These are phyloP conservation scores for Andrena hattorfiana DNA, from an alignment of 2,888 invertebrate genomes.

Conservation along the genomic window DNA sequence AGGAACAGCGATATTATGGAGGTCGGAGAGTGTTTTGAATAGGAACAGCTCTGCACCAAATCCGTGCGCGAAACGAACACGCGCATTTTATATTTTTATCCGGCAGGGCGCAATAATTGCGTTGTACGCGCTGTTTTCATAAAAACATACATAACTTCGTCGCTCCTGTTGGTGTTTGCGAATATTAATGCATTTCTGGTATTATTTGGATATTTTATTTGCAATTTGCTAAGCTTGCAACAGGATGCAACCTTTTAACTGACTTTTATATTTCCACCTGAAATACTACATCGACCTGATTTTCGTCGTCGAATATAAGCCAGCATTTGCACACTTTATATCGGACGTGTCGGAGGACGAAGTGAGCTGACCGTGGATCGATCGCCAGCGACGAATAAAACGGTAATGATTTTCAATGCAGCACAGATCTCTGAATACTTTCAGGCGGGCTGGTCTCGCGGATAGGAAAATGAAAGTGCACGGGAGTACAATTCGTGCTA, in stretches of 20 bases:
- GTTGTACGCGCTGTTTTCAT: background rate
- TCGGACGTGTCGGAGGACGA: background rate
- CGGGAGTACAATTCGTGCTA: constrained; percentile 3
- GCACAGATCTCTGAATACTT: background rate
- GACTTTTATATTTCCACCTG: background rate
- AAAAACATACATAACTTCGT: background rate
- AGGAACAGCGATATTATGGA: background rate
- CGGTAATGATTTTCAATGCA: background rate
- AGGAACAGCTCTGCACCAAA: background rate
- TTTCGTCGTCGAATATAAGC: background rate
- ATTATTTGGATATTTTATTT: background rate
- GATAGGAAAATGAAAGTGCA: background rate
- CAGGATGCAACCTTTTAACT: no score
- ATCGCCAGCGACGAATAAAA: background rate
- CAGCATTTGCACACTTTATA: background rate
- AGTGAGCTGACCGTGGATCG: no score
- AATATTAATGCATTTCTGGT: background rate
- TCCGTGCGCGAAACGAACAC: background rate
- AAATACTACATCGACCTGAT: background rate
- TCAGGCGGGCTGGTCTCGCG: background rate
- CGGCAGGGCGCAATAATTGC: background rate
- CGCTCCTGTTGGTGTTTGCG: background rate
- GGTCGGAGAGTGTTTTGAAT: background rate
- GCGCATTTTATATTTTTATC: background rate
- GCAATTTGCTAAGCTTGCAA: no score